Evolutionary conservation across 2,888 invertebrate species (phyloP).

Genomic region (Chrysolina americana): DNA sequence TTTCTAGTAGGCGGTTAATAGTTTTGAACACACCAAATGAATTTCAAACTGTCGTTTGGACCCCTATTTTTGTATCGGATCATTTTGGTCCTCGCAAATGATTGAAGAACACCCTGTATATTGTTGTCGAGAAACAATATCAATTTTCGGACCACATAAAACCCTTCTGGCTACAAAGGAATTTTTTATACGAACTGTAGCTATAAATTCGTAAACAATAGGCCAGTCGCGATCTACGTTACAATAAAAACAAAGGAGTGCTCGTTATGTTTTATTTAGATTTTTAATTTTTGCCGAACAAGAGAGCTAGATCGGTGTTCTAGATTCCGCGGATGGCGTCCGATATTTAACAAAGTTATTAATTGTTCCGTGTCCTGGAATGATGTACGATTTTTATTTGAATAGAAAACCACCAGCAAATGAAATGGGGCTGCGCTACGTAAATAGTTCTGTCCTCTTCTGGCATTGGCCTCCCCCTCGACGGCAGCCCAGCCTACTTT

Average conservation of each 20-base stretch:
- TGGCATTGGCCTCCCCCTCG: slow-evolving; percentile 48
- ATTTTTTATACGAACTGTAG: slow-evolving; percentile 55
- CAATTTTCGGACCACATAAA: slow-evolving; percentile 57
- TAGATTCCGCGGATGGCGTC: slow-evolving; percentile 56
- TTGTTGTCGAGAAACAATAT: slow-evolving; percentile 53
- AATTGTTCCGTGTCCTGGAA: slow-evolving; percentile 63
- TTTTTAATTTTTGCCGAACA: slow-evolving; percentile 65
- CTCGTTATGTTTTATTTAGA: slow-evolving; percentile 68
- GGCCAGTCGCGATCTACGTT: slow-evolving; percentile 63
- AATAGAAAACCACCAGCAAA: slow-evolving; percentile 59
- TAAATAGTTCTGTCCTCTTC: slow-evolving; percentile 41
- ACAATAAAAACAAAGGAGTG: slow-evolving; percentile 64
- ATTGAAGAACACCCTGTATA: no score
- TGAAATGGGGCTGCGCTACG: slow-evolving; percentile 55
- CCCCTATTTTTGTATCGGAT: no score
- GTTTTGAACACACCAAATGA: no score
- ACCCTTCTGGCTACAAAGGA: slow-evolving; percentile 53
- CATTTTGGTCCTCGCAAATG: no score
- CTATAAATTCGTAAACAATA: slow-evolving; percentile 67
- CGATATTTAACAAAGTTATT: slow-evolving; percentile 66
- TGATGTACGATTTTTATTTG: slow-evolving; percentile 65
- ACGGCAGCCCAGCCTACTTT: slow-evolving; percentile 35
- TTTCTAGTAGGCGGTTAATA: no score
- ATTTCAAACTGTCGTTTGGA: no score
- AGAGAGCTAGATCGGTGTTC: slow-evolving; percentile 60